Percentiles rank a stretch among this genome's conserved stretches.
Conservation (phyloP, 2,797 vertebrate genomes). For the Mallotus villosus region DNA sequence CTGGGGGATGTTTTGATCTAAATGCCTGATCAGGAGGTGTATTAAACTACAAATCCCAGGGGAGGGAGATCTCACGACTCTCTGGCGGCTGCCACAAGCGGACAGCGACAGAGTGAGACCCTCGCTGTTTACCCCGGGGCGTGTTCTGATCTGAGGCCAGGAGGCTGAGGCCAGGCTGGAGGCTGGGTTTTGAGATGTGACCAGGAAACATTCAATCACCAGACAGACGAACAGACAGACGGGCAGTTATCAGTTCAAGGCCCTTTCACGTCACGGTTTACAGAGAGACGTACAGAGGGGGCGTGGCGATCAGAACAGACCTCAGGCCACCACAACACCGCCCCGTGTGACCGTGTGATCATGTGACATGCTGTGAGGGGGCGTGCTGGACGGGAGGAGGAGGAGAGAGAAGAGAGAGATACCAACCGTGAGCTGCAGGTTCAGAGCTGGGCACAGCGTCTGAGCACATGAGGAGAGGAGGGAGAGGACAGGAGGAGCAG, state of each 20-base stretch:
- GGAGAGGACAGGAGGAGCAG: conserved; percentile 90
- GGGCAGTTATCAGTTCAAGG: too few species aligned
- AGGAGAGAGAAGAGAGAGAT: conserved; percentile 84
- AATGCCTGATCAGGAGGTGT: conserved; percentile 20
- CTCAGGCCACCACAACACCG: conserved; percentile 1
- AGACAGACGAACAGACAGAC: conserved; percentile 21
- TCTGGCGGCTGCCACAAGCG: neutral
- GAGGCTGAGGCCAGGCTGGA: too few species aligned
- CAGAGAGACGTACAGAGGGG: too few species aligned
- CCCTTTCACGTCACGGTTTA: too few species aligned
- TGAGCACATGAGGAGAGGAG: conserved; percentile 87
- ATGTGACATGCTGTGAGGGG: conserved; percentile 29
- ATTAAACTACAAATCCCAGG: neutral
- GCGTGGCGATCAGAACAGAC: neutral
- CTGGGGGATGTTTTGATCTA: conserved; percentile 29
- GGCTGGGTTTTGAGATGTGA: too few species aligned
- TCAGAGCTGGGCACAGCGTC: conserved; percentile 98
- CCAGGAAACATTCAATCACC: too few species aligned
- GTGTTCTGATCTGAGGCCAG: neutral
- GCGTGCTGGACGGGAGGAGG: conserved; percentile 63
- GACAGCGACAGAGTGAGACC: conserved; percentile 16
- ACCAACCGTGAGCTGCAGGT: conserved; percentile 99
- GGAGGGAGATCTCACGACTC: too few species aligned
- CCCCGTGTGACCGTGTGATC: conserved; percentile 36
- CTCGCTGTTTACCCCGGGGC: neutral